These are phyloP conservation scores for Malaclemys terrapin DNA, from an alignment of 2,113 vertebrate genomes.

Conservation along the genomic window DNA sequence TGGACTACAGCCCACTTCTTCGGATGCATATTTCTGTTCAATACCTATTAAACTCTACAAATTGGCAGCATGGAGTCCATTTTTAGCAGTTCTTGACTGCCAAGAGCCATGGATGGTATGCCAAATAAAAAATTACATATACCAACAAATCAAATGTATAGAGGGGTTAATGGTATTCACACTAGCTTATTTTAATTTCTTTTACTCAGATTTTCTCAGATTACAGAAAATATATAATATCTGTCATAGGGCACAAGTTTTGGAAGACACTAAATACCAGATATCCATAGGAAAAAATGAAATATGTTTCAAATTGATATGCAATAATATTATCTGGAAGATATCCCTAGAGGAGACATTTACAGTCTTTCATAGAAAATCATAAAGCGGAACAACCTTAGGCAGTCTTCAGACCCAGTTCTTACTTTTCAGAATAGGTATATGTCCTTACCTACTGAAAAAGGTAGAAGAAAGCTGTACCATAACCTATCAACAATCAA, in stretches of 20 bases:
- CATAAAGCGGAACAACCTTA: background rate
- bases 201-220: background rate
- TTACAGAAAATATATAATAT: background rate
- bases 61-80: background rate
- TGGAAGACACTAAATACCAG: background rate
- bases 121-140: background rate
- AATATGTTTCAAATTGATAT: constrained; percentile 11
- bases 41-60: background rate
- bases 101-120: background rate
- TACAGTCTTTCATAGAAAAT: background rate
- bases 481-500: background rate
- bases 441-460: background rate
- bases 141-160: background rate
- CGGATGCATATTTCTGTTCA: background rate
- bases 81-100: background rate
- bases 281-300: background rate
- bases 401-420: background rate
- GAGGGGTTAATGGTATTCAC: background rate
- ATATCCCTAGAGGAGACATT: background rate
- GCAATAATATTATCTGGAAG: background rate
- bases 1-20: no score
- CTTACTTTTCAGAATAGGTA: background rate
- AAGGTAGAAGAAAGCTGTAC: background rate
- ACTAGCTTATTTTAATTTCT: background rate
- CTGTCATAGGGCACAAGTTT: background rate